phyloP scores from a whole-genome alignment of 2,888 invertebrate species.

The Papilio elwesi region DNA sequence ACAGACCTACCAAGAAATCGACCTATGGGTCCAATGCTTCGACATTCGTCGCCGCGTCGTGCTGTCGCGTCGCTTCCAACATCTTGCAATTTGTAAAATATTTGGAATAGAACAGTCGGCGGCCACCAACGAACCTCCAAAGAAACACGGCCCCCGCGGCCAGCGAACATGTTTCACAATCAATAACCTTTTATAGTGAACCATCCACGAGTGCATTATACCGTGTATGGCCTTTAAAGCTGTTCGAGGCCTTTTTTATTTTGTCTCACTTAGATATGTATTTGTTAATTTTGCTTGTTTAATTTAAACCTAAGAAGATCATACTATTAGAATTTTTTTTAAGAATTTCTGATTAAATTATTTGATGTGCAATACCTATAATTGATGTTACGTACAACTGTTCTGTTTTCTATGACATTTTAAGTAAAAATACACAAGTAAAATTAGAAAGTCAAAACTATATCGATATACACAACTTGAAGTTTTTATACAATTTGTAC shows the following conservation, averaged over 20 bases:
- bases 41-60: slow-evolving; percentile 55
- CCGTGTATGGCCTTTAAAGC: slow-evolving; percentile 13
- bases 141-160: slow-evolving; percentile 38
- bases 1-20: slow-evolving; percentile 51
- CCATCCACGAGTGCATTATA: slow-evolving; percentile 22
- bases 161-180: slow-evolving; percentile 33
- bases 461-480: background rate
- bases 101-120: slow-evolving; percentile 71
- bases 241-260: slow-evolving; percentile 10
- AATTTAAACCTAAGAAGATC: too few relatives aligned
- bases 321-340: too few relatives aligned
- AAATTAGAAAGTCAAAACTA: too few relatives aligned
- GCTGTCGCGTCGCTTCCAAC: slow-evolving; percentile 63
- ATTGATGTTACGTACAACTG: too few relatives aligned
- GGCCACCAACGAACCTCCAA: slow-evolving; percentile 71
- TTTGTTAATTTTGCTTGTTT: background rate
- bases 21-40: slow-evolving; percentile 51
- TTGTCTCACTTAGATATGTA: background rate
- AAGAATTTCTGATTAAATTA: too few relatives aligned
- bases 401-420: too few relatives aligned
- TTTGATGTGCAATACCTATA: too few relatives aligned
- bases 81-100: slow-evolving; percentile 80
- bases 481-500: background rate
- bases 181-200: slow-evolving; percentile 28
- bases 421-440: too few relatives aligned